A percentile compares a stretch with the other conserved stretches of the same genome.
These are phyloP conservation scores for Rhysida immarginata DNA, from an alignment of 1,140 invertebrate genomes.

Conservation along the genomic window DNA sequence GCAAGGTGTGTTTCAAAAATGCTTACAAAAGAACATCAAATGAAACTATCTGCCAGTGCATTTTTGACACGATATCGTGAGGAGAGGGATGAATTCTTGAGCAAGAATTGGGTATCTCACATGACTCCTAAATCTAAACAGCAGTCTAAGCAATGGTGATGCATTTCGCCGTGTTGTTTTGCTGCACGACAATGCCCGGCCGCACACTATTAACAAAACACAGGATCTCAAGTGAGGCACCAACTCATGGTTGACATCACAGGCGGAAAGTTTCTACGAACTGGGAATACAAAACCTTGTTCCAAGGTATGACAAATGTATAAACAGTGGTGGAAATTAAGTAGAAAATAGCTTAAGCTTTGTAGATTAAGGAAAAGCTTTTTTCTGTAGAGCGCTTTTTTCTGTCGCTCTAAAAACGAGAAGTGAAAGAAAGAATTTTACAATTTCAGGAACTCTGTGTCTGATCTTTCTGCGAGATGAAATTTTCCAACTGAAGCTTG, in stretches of 20 bases:
- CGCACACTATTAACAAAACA: neutral
- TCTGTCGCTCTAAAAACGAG: too few relatives aligned
- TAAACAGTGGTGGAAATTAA: neutral
- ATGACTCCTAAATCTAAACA: neutral
- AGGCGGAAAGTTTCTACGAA: neutral
- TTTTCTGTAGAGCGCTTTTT: too few relatives aligned
- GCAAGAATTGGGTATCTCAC: neutral
- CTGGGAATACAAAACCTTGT: neutral
- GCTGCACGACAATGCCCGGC: neutral
- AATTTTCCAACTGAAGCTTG: too few relatives aligned
- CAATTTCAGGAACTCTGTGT: too few relatives aligned
- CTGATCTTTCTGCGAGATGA: too few relatives aligned
- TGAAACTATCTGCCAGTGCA: neutral
- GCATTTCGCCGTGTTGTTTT: too few relatives aligned
- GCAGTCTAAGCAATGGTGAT: neutral
- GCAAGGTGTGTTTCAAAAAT: neutral
- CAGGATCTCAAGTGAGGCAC: neutral
- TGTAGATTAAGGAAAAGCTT: too few relatives aligned
- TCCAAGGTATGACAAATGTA: neutral
- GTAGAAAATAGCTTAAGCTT: neutral
- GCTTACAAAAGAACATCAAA: neutral
- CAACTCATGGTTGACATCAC: neutral
- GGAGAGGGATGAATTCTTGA: constrained; percentile 3
- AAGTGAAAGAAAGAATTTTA: too few relatives aligned
- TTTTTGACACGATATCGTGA: constrained; percentile 1